Conservation (phyloP, 2,797 vertebrate species). For the Paratrypauchen microcephalus region DNA sequence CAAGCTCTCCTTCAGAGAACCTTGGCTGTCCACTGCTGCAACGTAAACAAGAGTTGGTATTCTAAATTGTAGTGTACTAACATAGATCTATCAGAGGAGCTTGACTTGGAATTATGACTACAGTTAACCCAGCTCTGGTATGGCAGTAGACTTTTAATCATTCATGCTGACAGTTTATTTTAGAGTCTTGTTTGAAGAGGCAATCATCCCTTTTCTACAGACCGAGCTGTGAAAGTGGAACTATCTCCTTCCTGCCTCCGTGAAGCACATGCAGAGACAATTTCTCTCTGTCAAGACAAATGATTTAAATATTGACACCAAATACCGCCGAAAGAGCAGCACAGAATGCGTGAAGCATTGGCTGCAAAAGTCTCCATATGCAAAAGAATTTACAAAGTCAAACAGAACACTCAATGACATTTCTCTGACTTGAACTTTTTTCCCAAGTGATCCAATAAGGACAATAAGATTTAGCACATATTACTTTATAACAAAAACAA, state of each 20-base stretch:
- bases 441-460: slow-evolving; percentile 37
- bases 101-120: slow-evolving; percentile 55
- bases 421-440: slow-evolving; percentile 32
- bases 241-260: slow-evolving; percentile 60
- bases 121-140: slow-evolving; percentile 55
- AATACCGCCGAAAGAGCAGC: slow-evolving; percentile 51
- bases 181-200: slow-evolving; percentile 69
- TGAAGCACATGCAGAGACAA: slow-evolving; percentile 57
- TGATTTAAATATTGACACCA: slow-evolving; percentile 77
- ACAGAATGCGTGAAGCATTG: slow-evolving; percentile 46
- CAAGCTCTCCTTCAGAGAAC: slow-evolving; percentile 89
- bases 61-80: slow-evolving; percentile 50
- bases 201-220: slow-evolving; percentile 59
- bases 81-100: slow-evolving; percentile 35
- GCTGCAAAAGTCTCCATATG: slow-evolving; percentile 40
- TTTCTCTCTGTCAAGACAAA: slow-evolving; percentile 62
- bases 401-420: slow-evolving; percentile 31
- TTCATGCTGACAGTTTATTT: slow-evolving; percentile 66
- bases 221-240: slow-evolving; percentile 61
- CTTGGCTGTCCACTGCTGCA: slow-evolving; percentile 85
- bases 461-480: slow-evolving; percentile 27
- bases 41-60: slow-evolving; percentile 78
- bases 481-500: neutral
- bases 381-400: slow-evolving; percentile 43
- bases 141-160: slow-evolving; percentile 59